phyloP scores from a whole-genome alignment of 92 coral and sea anemone genomes.

The Anthopleura xanthogrammica region DNA sequence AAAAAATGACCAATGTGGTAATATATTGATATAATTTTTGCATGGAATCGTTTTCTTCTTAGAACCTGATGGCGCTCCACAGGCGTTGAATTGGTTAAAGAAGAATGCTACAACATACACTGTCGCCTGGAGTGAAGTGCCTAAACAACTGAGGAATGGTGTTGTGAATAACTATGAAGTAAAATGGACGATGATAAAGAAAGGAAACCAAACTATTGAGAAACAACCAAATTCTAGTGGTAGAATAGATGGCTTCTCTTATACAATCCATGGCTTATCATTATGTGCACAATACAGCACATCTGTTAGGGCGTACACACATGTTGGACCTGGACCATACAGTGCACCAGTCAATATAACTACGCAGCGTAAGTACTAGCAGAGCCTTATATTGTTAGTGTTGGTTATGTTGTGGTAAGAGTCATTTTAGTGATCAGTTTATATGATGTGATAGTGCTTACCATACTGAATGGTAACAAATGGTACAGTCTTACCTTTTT shows the following conservation, averaged over 20 bases:
- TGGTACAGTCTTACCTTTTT: too few species aligned
- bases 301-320: slow-evolving; percentile 49
- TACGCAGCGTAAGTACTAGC: slow-evolving; percentile 34
- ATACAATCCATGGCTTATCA: slow-evolving; percentile 17
- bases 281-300: slow-evolving; percentile 43
- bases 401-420: background rate
- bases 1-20: too few species aligned
- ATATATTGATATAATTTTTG: too few species aligned
- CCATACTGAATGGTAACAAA: too few species aligned
- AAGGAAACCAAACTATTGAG: background rate
- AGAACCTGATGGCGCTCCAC: background rate
- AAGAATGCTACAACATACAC: slow-evolving; percentile 15
- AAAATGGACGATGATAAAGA: background rate
- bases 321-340: slow-evolving; percentile 50
- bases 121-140: slow-evolving; percentile 37
- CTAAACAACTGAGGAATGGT: slow-evolving; percentile 37
- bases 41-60: background rate
- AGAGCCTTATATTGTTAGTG: background rate
- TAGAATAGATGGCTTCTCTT: slow-evolving; percentile 17
- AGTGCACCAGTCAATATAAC: slow-evolving; percentile 13
- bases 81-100: slow-evolving; percentile 32
- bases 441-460: too few species aligned
- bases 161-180: slow-evolving; percentile 31
- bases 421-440: background rate
- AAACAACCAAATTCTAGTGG: background rate